These are phyloP conservation scores for Lasioglossum oenotherae DNA, from an alignment of 2,888 invertebrate genomes.

Conservation along the genomic window DNA sequence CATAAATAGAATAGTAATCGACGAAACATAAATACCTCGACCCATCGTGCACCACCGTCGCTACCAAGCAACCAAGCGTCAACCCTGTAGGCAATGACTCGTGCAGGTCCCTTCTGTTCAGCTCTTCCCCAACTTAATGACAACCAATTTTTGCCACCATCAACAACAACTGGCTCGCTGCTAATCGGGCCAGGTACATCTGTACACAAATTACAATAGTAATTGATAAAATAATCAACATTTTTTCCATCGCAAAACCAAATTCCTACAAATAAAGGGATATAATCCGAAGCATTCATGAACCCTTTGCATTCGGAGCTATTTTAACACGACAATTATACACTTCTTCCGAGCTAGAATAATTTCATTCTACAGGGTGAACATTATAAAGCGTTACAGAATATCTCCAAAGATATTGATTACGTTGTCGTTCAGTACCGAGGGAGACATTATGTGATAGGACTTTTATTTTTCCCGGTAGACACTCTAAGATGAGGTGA, in stretches of 20 bases:
- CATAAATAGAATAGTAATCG: neutral
- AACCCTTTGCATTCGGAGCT: no score
- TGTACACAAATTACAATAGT: constrained; percentile 52
- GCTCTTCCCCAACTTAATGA: constrained; percentile 94
- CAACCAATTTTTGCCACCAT: constrained; percentile 94
- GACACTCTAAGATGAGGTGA: no score
- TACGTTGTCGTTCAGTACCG: no score
- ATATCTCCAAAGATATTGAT: no score
- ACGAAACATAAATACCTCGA: constrained; percentile 85
- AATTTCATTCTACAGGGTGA: no score
- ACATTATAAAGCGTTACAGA: no score
- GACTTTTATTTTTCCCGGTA: no score
- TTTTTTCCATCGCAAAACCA: neutral
- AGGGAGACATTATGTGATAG: no score
- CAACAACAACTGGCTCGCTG: constrained; percentile 90
- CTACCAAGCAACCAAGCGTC: constrained; percentile 92
- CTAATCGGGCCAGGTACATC: constrained; percentile 93
- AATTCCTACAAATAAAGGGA: neutral
- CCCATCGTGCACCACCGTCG: constrained; percentile 94
- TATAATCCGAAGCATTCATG: neutral
- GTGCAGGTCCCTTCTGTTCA: constrained; percentile 88
- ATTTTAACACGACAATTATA: no score
- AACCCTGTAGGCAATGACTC: constrained; percentile 92
- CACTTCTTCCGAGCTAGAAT: no score
- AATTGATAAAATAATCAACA: neutral